Base-by-base conservation (phyloP, 2,888 invertebrate genomes). In the Eristalis arbustorum region DNA sequence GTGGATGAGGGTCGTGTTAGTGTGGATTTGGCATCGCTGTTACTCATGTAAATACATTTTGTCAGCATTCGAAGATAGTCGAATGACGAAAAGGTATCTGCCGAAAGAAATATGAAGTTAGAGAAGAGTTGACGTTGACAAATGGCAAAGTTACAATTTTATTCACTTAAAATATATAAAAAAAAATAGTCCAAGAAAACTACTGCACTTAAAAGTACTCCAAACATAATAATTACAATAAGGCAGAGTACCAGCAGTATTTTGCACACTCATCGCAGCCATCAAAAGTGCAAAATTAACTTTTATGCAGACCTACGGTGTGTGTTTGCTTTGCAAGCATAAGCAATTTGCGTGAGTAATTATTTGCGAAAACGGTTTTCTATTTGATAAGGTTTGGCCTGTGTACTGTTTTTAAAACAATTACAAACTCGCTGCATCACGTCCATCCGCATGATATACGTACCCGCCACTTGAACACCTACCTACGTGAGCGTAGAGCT, bases 321-420 rank as follows among this genome's bases (percentile, higher is more conserved):
- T 72, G 80, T 72, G 67, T 72, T 81, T 72, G 63, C 66, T 81
- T 69, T 81, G 69, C 57, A 56, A 82, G 82, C 62, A 87, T 67
- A 61, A 82, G 82, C 73, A 74, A 49, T 78, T 61, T 57, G 40
- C 69, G 18, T n/a, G 49, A 72, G 74, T 77, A 77, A 75, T 82
- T 87, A 83, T 87, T 72, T 75, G 62, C 78, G 62, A 75, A 78
- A 83, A 78, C 77, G 61, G 49, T 71, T 66, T 85, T 66, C 62
- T 78, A 68, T 77, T 81, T 80, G 68, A 72, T 63, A 62, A 73
- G 57, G 68, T 59, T 79, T 57, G 62, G 28, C 23, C 62, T 37
- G 25, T 59, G 56, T 59, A 14, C 63, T 23, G 57, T 40, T 76
- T 72, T 81, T 42, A 67, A 62, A 77, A 84, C 68, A 78, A 74